These are phyloP conservation scores for Liparis tanakae DNA, from an alignment of 2,797 vertebrate genomes.

Conservation along the genomic window DNA sequence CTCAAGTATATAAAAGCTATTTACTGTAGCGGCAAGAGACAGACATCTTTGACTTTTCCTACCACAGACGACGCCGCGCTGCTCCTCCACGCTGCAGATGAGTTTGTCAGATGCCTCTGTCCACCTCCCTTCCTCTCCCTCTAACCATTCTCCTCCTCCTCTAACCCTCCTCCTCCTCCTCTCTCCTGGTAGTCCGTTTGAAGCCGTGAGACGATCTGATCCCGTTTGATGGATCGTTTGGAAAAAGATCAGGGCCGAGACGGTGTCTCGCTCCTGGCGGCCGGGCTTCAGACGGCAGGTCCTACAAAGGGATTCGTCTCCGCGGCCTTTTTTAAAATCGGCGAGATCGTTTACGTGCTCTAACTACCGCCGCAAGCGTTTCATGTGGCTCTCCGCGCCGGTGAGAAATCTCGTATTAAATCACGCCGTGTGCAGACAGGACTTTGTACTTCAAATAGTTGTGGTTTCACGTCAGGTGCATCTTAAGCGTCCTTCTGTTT, in stretches of 20 bases:
- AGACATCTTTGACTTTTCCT: slow-evolving; percentile 76
- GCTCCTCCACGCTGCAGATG: slow-evolving; percentile 67
- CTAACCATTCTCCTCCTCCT: slow-evolving; percentile 42
- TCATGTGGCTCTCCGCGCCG: slow-evolving; percentile 57
- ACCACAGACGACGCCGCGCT: slow-evolving; percentile 61
- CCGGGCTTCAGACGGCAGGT: slow-evolving; percentile 50
- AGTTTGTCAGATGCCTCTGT: slow-evolving; percentile 73
- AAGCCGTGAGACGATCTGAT: slow-evolving; percentile 68
- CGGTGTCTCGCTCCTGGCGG: slow-evolving; percentile 45
- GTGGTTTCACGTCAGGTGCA: slow-evolving; percentile 45
- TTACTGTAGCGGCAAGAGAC: slow-evolving; percentile 76
- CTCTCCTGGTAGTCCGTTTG: slow-evolving; percentile 56
- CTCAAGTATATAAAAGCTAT: slow-evolving; percentile 75
- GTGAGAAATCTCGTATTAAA: slow-evolving; percentile 42
- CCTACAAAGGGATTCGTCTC: slow-evolving; percentile 49
- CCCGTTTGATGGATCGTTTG: slow-evolving; percentile 75
- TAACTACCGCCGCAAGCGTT: slow-evolving; percentile 41
- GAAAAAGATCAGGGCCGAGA: slow-evolving; percentile 60
- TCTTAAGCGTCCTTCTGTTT: neutral
- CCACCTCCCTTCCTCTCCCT: slow-evolving; percentile 59
- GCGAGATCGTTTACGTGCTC: slow-evolving; percentile 52
- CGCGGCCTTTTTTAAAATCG: slow-evolving; percentile 44
- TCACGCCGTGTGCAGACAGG: slow-evolving; percentile 18
- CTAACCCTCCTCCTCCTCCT: slow-evolving; percentile 39
- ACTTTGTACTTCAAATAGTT: slow-evolving; percentile 42